These are phyloP conservation scores for Dasyornis broadbenti DNA, from an alignment of 2,113 vertebrate genomes.

Conservation along the genomic window DNA sequence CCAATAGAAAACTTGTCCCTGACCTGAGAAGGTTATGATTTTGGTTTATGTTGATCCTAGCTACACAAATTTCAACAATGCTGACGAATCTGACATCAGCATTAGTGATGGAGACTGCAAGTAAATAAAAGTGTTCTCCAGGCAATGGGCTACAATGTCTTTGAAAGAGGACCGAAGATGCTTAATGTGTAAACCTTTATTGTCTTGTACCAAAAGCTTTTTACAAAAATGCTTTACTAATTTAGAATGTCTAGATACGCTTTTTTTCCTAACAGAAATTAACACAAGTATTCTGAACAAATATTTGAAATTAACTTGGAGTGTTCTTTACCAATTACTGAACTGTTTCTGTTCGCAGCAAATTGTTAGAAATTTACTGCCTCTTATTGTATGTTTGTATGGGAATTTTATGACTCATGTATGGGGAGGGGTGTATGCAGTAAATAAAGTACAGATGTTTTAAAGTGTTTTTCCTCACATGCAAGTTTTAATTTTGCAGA, in stretches of 20 bases:
- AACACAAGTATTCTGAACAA: neutral
- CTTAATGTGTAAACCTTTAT: neutral
- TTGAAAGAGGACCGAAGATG: neutral
- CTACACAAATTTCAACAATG: neutral
- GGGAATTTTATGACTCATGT: neutral
- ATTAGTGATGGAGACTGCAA: neutral
- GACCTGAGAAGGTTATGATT: neutral
- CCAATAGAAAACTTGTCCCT: neutral
- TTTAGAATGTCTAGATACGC: neutral
- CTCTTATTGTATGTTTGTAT: neutral
- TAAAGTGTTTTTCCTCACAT: conserved; percentile 68
- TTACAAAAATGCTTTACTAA: neutral
- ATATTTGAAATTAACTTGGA: neutral
- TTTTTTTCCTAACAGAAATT: neutral
- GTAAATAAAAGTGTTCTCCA: neutral
- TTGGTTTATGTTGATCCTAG: neutral
- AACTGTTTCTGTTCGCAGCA: neutral
- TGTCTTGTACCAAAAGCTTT: neutral
- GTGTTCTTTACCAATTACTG: neutral
- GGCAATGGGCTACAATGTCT: rapidly evolving
- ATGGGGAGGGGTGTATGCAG: neutral
- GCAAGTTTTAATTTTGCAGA: conserved; percentile 94
- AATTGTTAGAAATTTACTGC: neutral
- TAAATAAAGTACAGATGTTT: neutral
- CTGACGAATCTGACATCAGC: neutral